Base-by-base conservation (phyloP, 92 coral and sea anemone species). In the Palythoa heliodiscus region DNA sequence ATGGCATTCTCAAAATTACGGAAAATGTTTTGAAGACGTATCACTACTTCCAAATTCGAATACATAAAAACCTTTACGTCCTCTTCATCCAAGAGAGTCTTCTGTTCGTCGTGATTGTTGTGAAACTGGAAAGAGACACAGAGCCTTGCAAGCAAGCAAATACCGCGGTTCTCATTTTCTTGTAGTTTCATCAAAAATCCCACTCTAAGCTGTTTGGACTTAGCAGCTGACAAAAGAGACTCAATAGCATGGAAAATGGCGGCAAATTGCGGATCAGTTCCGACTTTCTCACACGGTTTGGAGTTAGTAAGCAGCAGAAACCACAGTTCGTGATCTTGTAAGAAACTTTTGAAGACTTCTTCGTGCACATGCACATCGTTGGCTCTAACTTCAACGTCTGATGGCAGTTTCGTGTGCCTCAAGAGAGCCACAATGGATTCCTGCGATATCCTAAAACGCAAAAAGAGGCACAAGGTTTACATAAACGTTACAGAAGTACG, bases 1-100 rank as follows among this genome's bases (percentile, higher is more conserved):
- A 90, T 50, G 52, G 90, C 86, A 15, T 68, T 17, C 78, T 88
- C 75, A 15, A 93, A 83, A 61, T 86, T n/a, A 10, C 20, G 11
- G 9, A 37, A 11, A 64, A 70, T 73, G 4, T 35, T 47, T n/a
- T 76, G 75, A 20, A 87, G 82, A 23, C 88, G 81, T 12, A 20
- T 60, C 3, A 73, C 83, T 82, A 67, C 79, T 70, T 83, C 88
- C 2, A 82, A 61, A 14, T 48, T 89, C 20, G 69, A 74, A 15
- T 71, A 48, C 19, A 86, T 82, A 4, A 86, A 23, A 38, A 19
- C 14, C 80, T 68, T 71, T 71, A 76, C 23, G 23, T 86, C 83
- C 39, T 69, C 23, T 47, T 85, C 87, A 4, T 72, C 29, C 47
- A 76, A 22, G 29, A 55, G 61, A 47, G 67, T 24, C 16, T 66